Evolutionary conservation across 30 jellyfish, hydroid and myxozoan species (phyloP), one percentile per base, ranked within the genome.

Genomic region (Turritopsis dohrnii): DNA sequence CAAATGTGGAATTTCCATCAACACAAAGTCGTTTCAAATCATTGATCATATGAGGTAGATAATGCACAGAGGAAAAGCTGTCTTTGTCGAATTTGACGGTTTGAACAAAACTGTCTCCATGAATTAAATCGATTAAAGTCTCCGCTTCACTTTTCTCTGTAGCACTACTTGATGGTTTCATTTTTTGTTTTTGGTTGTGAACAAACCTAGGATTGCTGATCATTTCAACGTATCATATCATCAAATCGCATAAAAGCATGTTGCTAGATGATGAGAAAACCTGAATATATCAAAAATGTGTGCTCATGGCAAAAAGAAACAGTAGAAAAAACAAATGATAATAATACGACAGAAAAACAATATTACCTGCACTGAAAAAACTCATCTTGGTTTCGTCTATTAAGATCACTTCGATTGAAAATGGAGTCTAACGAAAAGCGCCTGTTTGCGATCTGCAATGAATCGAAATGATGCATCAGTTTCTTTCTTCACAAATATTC

Each of bases 121-220:
- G 85, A 75, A 83, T 75, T 25, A 83, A 83, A 0, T 66, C 83
- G 72, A 82, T 82, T 19, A 65, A 82, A 82, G 75, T 74, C 23
- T 82, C 89, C 53, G 30, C 89, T 54, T 66, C 84, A 71, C 75
- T 71, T 54, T 23, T 76, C 19, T 29, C 66, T 7, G 8, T 21
- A 65, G 54, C 84, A 9, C 75, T 82, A 29, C 54, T 79, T 31
- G 41, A 72, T 65, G 74, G 89, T 52, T 82, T n/a, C 74, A 66
- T 53, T 82, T 66, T 65, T 79, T 82, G 89, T 23, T 82, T 82
- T 79, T 82, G 89, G 54, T 82, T 82, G 75, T 82, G 89, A 29
- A 66, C 89, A 27, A 82, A 72, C 75, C 66, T 82, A 65, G 89
- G 89, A 71, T 31, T 82, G 19, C n/a, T 69, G 28, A 69, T 27